Conservation (phyloP, 2,888 invertebrate genomes). For the Tipula lateralis region DNA sequence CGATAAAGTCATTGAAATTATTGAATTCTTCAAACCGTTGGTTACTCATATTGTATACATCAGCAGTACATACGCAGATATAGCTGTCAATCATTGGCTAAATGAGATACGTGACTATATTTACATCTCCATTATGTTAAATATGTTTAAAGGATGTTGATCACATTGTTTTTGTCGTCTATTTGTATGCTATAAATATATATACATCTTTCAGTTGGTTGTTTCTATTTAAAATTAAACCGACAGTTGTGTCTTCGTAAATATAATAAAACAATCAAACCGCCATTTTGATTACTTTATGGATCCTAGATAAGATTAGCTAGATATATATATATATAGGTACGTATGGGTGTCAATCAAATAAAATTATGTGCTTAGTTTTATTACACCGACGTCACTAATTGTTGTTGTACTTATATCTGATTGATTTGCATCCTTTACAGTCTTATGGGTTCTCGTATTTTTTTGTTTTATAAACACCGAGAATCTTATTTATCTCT, state of each 20-base stretch:
- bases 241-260: neutral
- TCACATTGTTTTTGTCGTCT: neutral
- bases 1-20: no score
- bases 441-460: neutral
- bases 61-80: neutral
- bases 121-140: constrained; percentile 11
- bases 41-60: neutral
- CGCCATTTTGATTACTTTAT: neutral
- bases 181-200: neutral
- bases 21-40: no score
- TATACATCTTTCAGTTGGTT: neutral
- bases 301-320: neutral
- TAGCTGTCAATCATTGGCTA: neutral
- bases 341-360: neutral
- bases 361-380: neutral
- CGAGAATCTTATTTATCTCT: no score
- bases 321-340: no score
- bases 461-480: no score
- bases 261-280: neutral
- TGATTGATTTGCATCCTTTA: neutral
- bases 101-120: constrained; percentile 9
- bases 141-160: neutral
- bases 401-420: neutral
- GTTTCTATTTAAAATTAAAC: neutral
- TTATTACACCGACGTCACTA: neutral